These are phyloP conservation scores for Leptinotarsa haldemani DNA, from an alignment of 2,888 invertebrate genomes.

Conservation along the genomic window DNA sequence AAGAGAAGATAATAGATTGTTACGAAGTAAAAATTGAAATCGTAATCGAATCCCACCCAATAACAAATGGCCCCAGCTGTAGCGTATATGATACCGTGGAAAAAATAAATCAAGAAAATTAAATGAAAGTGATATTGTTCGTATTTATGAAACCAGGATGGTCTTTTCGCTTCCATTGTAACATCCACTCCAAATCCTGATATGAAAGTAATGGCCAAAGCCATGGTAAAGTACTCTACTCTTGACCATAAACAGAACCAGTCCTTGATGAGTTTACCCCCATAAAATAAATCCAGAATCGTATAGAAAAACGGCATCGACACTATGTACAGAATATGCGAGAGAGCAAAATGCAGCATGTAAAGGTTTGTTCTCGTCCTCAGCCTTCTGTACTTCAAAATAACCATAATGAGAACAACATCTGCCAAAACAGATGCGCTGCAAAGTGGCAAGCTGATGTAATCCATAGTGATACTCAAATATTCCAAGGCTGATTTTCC, in stretches of 20 bases:
- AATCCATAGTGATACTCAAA: constrained; percentile 37
- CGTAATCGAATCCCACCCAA: no score
- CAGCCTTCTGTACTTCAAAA: constrained; percentile 40
- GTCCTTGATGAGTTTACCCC: constrained; percentile 24
- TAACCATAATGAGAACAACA: constrained; percentile 32
- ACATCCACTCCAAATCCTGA: constrained; percentile 46
- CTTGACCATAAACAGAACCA: constrained; percentile 45
- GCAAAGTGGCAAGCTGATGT: constrained; percentile 40
- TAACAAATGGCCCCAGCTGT: no score
- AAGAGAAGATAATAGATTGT: no score
- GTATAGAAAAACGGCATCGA: constrained; percentile 44
- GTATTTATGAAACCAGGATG: constrained; percentile 43
- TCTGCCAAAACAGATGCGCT: constrained; percentile 31
- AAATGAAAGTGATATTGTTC: constrained; percentile 39
- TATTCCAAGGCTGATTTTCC: constrained; percentile 40
- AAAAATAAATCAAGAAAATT: no score
- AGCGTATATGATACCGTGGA: no score
- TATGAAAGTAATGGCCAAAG: constrained; percentile 42
- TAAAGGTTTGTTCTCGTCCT: constrained; percentile 40
- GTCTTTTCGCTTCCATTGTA: constrained; percentile 34
- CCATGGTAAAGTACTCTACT: constrained; percentile 43
- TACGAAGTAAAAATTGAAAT: no score
- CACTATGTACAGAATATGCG: constrained; percentile 41
- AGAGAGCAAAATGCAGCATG: constrained; percentile 41
- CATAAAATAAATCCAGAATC: constrained; percentile 39